A percentile compares a stretch with the other conserved stretches of the same genome.
Evolutionary conservation across 2,113 vertebrate species (phyloP).

Genomic region (Montifringilla adamsi): DNA sequence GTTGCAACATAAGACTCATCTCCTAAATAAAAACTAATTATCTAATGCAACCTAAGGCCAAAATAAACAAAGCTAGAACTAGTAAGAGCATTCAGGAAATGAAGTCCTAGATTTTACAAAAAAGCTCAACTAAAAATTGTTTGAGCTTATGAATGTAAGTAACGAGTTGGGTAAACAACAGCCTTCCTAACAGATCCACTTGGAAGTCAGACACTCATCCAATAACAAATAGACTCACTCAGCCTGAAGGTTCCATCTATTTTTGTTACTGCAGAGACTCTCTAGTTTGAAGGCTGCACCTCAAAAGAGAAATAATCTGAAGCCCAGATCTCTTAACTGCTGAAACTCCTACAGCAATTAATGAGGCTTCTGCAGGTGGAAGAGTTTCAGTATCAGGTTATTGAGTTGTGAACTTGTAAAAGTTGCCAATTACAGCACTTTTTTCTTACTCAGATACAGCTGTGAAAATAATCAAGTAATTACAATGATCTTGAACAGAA

Average conservation of each 20-base stretch:
- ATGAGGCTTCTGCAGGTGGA: conserved; percentile 37
- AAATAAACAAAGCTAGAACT: conserved; percentile 33
- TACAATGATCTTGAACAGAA: conserved; percentile 24
- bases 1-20: conserved; percentile 20
- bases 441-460: conserved; percentile 41
- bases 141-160: background rate
- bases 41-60: conserved; percentile 3
- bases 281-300: background rate
- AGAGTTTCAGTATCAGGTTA: conserved; percentile 29
- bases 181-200: background rate
- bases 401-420: conserved; percentile 19
- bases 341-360: conserved; percentile 3
- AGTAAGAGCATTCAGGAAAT: conserved; percentile 44
- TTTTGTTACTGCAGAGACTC: background rate
- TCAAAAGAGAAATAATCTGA: background rate
- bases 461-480: conserved; percentile 58
- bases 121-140: background rate
- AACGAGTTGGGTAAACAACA: conserved; percentile 10
- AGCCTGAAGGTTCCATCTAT: background rate
- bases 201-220: background rate
- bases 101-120: background rate
- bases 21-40: conserved; percentile 60
- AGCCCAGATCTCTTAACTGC: background rate
- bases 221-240: background rate
- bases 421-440: conserved; percentile 30